phyloP scores from a whole-genome alignment of 2,113 vertebrate species.

The Crotalus viridis region DNA sequence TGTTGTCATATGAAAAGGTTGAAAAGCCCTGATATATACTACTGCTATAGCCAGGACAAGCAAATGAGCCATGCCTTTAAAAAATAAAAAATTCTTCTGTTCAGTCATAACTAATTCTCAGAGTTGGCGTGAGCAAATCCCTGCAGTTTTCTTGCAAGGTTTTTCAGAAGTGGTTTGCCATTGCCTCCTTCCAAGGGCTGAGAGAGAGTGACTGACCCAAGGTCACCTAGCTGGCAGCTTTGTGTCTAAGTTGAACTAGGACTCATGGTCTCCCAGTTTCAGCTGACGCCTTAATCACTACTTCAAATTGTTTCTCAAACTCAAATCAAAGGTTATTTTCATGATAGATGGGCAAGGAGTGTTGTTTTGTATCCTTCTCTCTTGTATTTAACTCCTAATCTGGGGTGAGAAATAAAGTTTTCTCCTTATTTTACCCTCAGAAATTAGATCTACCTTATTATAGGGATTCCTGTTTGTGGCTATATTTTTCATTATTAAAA shows the following conservation, averaged over 20 bases:
- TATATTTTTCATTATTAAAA: not conserved
- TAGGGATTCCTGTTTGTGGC: not conserved
- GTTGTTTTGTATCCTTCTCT: not conserved
- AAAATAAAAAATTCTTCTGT: not conserved
- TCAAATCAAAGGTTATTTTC: not conserved
- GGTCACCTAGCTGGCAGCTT: too few relatives aligned
- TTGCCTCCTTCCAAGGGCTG: not conserved
- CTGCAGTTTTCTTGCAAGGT: not conserved
- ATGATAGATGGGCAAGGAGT: not conserved
- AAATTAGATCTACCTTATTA: not conserved
- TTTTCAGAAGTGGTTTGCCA: not conserved
- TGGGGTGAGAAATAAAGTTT: not conserved
- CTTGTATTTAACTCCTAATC: not conserved
- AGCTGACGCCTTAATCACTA: not conserved
- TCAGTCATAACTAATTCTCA: not conserved
- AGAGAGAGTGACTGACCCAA: not conserved
- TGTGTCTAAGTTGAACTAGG: not conserved
- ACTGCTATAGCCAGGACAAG: not conserved
- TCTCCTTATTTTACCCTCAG: not conserved
- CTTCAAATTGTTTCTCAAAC: not conserved
- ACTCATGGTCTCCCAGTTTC: not conserved
- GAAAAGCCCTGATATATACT: not conserved
- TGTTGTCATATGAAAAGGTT: too few relatives aligned
- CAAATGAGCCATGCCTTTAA: not conserved
- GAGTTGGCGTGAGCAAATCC: not conserved